Evolutionary conservation across 2,888 invertebrate genomes (phyloP).

Genomic region (Tetranychus truncatus): DNA sequence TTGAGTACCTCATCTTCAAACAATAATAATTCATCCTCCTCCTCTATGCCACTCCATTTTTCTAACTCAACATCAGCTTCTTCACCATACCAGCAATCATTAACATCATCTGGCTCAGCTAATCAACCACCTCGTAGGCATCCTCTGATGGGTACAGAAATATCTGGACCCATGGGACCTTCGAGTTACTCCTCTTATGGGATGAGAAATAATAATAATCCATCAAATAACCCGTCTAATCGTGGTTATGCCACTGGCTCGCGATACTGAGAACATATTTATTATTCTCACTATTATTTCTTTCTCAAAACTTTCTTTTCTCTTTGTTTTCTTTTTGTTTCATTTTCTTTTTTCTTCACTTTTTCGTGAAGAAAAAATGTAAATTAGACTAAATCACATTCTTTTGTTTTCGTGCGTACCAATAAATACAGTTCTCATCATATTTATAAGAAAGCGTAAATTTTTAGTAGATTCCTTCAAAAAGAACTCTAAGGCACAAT

Average conservation of each 20-base stretch:
- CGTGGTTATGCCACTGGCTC: not conserved
- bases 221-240: not conserved
- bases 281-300: too few species aligned
- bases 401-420: too few species aligned
- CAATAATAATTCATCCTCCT: not conserved
- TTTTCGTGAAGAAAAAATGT: too few species aligned
- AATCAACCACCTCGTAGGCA: conserved; percentile 13
- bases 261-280: not conserved
- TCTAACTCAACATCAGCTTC: not conserved
- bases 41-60: not conserved
- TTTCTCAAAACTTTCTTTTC: too few species aligned
- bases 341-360: too few species aligned
- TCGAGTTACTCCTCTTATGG: not conserved
- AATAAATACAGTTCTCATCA: too few species aligned
- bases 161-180: not conserved
- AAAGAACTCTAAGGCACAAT: too few species aligned
- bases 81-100: not conserved
- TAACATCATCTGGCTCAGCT: not conserved
- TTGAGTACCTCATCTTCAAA: conserved; percentile 7
- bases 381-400: conserved; percentile 10
- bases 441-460: too few species aligned
- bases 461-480: too few species aligned
- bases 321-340: too few species aligned
- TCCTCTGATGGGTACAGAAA: conserved; percentile 17
- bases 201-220: not conserved